phyloP scores from a whole-genome alignment of 2,888 invertebrate genomes.

The Drosophila aldrichi region DNA sequence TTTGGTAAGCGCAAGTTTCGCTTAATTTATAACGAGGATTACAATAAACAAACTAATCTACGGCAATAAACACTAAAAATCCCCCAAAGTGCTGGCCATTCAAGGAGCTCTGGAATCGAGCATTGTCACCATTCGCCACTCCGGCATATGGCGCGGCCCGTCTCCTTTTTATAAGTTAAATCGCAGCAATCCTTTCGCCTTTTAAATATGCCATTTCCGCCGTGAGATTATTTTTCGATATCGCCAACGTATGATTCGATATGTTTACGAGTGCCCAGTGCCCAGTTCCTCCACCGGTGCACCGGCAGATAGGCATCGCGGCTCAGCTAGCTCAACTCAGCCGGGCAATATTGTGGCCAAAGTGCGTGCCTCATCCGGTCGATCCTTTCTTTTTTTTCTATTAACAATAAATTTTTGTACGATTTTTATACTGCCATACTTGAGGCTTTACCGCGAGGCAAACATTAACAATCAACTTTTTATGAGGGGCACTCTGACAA shows the following conservation, averaged over 20 bases:
- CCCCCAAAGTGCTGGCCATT: conserved; percentile 73
- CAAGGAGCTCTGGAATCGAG: conserved; percentile 35
- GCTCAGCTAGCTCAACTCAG: conserved; percentile 15
- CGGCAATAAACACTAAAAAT: conserved; percentile 83
- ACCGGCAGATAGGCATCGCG: conserved; percentile 69
- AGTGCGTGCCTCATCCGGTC: conserved; percentile 58
- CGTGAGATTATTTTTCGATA: conserved; percentile 81
- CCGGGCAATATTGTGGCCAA: conserved; percentile 1
- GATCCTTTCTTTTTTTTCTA: conserved; percentile 80
- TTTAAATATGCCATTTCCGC: conserved; percentile 81
- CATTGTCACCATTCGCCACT: conserved; percentile 36
- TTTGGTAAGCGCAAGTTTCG: conserved; percentile 71
- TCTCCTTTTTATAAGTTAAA: conserved; percentile 77
- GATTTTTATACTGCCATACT: conserved; percentile 42
- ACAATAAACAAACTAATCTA: conserved; percentile 85
- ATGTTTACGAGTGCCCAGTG: conserved; percentile 75
- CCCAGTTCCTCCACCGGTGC: conserved; percentile 17
- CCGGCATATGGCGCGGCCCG: conserved; percentile 26
- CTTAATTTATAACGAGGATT: conserved; percentile 84
- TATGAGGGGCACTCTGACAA: not conserved
- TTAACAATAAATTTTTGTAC: conserved; percentile 82
- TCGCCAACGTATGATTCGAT: conserved; percentile 66
- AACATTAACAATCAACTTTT: not conserved
- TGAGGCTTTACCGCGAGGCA: not conserved
- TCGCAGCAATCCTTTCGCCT: conserved; percentile 75